phyloP scores from a whole-genome alignment of 2,113 vertebrate genomes.

The Cichladusa arquata region DNA sequence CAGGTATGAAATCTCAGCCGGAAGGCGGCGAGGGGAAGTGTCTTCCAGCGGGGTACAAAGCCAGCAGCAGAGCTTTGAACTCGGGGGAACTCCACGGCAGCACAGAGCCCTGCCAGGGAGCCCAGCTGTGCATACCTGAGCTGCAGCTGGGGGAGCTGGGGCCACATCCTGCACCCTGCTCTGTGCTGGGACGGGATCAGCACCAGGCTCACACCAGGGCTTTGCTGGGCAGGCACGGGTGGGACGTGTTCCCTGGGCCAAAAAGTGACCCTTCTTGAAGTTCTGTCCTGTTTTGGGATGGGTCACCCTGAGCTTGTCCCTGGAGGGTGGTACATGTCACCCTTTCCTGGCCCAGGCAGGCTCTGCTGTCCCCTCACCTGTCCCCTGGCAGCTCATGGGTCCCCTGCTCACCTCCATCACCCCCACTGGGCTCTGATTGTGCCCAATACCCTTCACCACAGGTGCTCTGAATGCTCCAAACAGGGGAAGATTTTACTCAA shows the following conservation, averaged over 20 bases:
- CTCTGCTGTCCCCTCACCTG: background rate
- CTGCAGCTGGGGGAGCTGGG: slow-evolving; percentile 30
- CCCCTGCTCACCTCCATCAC: accelerated
- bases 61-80: slow-evolving; percentile 62
- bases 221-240: background rate
- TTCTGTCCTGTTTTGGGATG: background rate
- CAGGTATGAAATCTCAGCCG: slow-evolving; percentile 56
- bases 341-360: accelerated
- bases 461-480: background rate
- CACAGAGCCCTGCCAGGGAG: slow-evolving; percentile 7
- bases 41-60: slow-evolving; percentile 58
- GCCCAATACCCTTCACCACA: background rate
- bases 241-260: accelerated
- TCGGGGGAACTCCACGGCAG: slow-evolving; percentile 31
- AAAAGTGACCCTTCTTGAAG: background rate
- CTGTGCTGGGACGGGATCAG: accelerated
- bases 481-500: background rate
- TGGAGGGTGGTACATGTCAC: accelerated
- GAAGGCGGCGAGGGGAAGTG: slow-evolving; percentile 43
- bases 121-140: slow-evolving; percentile 58
- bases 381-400: background rate
- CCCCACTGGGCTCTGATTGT: background rate
- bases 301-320: background rate
- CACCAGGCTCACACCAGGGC: accelerated
- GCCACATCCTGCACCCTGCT: background rate